phyloP scores from a whole-genome alignment of 92 coral and sea anemone species.

The Epizoanthus stellaris region DNA sequence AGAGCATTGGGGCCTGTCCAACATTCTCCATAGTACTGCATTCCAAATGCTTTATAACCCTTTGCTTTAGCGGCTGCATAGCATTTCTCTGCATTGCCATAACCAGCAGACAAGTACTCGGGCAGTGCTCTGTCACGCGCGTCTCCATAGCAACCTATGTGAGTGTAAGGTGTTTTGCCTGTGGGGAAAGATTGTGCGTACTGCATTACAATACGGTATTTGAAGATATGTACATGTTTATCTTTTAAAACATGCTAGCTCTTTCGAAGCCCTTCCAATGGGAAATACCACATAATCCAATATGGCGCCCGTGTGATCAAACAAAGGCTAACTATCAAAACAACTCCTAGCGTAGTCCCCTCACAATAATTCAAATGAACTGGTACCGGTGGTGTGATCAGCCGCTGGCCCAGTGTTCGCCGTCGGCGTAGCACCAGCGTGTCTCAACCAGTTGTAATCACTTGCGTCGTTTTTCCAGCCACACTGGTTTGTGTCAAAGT shows the following conservation, averaged over 20 bases:
- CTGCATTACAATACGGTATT: too few species aligned
- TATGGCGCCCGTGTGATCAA: neutral
- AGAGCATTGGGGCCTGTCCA: slow-evolving; percentile 35
- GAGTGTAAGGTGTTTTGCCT: slow-evolving; percentile 16
- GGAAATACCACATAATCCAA: too few species aligned
- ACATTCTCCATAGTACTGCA: slow-evolving; percentile 34
- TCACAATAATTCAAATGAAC: neutral
- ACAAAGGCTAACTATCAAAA: neutral
- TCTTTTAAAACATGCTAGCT: too few species aligned
- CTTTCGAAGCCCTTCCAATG: too few species aligned
- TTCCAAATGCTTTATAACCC: slow-evolving; percentile 34
- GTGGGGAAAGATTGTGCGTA: neutral
- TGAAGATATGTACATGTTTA: too few species aligned
- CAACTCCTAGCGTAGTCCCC: too few species aligned
- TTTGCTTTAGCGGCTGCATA: slow-evolving; percentile 3
- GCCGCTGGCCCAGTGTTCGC: slow-evolving; percentile 67
- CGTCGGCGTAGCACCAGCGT: slow-evolving; percentile 58
- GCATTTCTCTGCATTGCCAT: slow-evolving; percentile 26
- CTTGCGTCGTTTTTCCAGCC: slow-evolving; percentile 16
- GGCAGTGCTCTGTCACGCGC: neutral
- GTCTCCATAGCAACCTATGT: slow-evolving; percentile 17
- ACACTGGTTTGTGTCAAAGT: slow-evolving; percentile 23
- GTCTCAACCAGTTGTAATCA: slow-evolving; percentile 59
- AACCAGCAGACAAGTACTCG: neutral
- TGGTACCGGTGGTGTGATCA: slow-evolving; percentile 75